Percentiles rank a stretch among this genome's conserved stretches.
phyloP scores from a whole-genome alignment of 1,140 invertebrate genomes.

The Coenobita brevimanus region DNA sequence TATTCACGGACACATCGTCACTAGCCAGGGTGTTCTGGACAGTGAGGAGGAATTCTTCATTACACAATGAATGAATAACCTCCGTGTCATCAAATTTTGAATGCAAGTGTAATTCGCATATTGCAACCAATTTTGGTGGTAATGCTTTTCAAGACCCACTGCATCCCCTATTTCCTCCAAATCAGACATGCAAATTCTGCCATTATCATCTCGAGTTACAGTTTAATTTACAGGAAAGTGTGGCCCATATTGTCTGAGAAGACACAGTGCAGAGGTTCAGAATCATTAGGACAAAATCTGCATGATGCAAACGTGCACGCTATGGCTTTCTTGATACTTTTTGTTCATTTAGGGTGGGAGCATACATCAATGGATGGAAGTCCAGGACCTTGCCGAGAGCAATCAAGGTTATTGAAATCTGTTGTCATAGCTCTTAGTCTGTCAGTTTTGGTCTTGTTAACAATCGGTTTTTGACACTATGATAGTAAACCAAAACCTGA shows the following conservation, averaged over 20 bases:
- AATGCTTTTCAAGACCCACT: too few species aligned
- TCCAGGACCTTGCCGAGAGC: constrained; percentile 7
- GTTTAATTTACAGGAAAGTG: too few species aligned
- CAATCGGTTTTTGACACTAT: constrained; percentile 15
- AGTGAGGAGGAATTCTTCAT: too few species aligned
- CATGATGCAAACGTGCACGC: background rate
- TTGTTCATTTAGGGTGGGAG: background rate
- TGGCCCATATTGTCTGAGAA: background rate
- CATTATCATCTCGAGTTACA: too few species aligned
- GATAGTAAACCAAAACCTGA: background rate
- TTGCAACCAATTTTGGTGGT: too few species aligned
- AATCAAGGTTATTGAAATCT: background rate
- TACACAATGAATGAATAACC: too few species aligned
- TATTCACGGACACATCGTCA: too few species aligned
- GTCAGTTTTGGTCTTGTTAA: constrained; percentile 26
- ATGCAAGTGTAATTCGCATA: too few species aligned
- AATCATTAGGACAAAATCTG: background rate
- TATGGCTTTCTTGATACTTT: constrained; percentile 4
- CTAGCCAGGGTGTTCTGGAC: too few species aligned
- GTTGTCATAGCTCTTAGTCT: constrained; percentile 14
- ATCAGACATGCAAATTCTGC: too few species aligned
- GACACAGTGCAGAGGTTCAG: background rate
- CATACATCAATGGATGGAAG: background rate
- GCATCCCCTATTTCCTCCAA: too few species aligned
- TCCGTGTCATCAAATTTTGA: too few species aligned